Evolutionary conservation across 2,888 invertebrate species (phyloP).

Genomic region (Eupelmus urozonus): DNA sequence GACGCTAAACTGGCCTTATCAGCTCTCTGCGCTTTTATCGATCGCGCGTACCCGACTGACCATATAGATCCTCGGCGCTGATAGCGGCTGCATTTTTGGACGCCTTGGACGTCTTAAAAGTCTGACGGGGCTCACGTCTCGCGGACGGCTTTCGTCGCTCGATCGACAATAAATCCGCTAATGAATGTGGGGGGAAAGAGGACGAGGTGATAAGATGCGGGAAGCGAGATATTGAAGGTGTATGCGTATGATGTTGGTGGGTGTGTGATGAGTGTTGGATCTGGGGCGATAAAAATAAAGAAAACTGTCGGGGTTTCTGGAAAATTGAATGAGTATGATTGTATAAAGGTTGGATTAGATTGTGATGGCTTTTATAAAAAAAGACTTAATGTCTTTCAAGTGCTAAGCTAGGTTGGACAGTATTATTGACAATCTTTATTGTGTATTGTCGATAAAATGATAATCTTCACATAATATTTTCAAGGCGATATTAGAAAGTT

Average conservation of each 20-base stretch:
- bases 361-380: too few relatives aligned
- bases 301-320: not conserved
- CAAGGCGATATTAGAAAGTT: too few relatives aligned
- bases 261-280: not conserved
- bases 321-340: too few relatives aligned
- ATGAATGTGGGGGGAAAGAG: slow-evolving; percentile 15
- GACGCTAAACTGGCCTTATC: not conserved
- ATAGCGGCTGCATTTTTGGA: too few relatives aligned
- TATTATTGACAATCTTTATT: too few relatives aligned
- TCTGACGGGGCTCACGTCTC: not conserved
- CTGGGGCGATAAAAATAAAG: not conserved
- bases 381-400: too few relatives aligned
- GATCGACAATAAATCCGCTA: slow-evolving; percentile 24
- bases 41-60: not conserved
- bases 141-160: not conserved
- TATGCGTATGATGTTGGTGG: not conserved
- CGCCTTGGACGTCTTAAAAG: slow-evolving; percentile 3
- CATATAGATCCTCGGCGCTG: not conserved
- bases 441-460: too few relatives aligned
- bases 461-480: too few relatives aligned
- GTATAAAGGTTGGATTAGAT: too few relatives aligned
- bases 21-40: slow-evolving; percentile 5
- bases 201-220: not conserved
- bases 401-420: too few relatives aligned
- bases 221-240: not conserved